Percentiles rank a stretch among this genome's conserved stretches.
phyloP scores from a whole-genome alignment of 2,113 vertebrate genomes.

The Pandion haliaetus region DNA sequence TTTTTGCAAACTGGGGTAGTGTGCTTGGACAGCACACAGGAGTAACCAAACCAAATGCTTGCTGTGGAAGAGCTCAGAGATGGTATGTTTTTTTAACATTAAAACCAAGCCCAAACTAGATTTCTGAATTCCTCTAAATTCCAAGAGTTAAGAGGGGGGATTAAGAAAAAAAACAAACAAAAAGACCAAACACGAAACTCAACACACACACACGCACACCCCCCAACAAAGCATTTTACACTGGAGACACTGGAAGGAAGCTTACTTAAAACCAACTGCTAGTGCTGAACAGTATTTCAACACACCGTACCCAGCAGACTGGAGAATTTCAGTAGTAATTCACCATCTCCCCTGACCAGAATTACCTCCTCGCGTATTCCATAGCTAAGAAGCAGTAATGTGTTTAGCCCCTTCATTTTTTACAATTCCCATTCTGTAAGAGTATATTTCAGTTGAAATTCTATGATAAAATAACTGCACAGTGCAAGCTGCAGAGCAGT shows the following conservation, averaged over 20 bases:
- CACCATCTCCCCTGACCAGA: not conserved
- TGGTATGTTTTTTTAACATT: not conserved
- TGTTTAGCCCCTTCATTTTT: not conserved
- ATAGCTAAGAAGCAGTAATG: not conserved
- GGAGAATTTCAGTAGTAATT: not conserved
- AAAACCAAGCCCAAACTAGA: not conserved
- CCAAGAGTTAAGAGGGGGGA: not conserved
- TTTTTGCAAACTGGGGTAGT: not conserved
- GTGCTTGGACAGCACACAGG: not conserved
- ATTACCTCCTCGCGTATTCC: not conserved
- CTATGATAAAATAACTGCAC: not conserved
- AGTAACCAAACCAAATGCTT: not conserved
- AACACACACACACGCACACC: not conserved
- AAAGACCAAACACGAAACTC: not conserved
- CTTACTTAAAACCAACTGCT: not conserved
- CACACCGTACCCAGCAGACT: not conserved
- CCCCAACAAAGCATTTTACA: not conserved
- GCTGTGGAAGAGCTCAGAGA: not conserved
- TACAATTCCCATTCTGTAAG: not conserved
- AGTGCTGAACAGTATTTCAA: not conserved
- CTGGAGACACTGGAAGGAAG: not conserved
- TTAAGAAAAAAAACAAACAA: not conserved
- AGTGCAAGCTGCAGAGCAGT: not conserved
- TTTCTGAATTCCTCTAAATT: not conserved
- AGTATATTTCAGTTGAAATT: not conserved